Conservation (phyloP, 2,797 vertebrate genomes). For the Leptoclinus maculatus region DNA sequence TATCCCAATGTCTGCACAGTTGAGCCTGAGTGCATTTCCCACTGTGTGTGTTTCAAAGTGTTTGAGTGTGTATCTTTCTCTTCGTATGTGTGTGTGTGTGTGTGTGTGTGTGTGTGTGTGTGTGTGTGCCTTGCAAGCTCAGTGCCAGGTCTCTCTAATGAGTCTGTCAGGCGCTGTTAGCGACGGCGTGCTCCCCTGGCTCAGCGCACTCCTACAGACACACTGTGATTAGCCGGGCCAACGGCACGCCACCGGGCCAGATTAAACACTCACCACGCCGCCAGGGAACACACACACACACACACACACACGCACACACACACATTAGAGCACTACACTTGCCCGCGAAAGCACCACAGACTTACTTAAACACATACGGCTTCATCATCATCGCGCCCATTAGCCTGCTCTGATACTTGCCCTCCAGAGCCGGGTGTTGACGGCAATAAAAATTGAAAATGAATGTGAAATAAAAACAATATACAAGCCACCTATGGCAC, state of each 20-base stretch:
- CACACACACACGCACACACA: slow-evolving; percentile 55
- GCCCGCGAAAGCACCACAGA: slow-evolving; percentile 26
- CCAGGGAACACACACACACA: slow-evolving; percentile 76
- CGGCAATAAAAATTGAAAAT: slow-evolving; percentile 53
- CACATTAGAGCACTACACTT: slow-evolving; percentile 55
- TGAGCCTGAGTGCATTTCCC: slow-evolving; percentile 67
- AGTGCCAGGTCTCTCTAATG: slow-evolving; percentile 86
- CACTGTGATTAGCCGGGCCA: slow-evolving; percentile 86
- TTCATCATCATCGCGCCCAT: slow-evolving; percentile 73
- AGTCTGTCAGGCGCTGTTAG: slow-evolving; percentile 86
- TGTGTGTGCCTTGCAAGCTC: slow-evolving; percentile 69
- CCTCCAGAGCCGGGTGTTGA: slow-evolving; percentile 74
- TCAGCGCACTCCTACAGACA: slow-evolving; percentile 80
- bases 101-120: slow-evolving; percentile 50
- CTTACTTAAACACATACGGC: slow-evolving; percentile 54
- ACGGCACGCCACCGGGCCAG: slow-evolving; percentile 85
- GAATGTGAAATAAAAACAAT: slow-evolving; percentile 66
- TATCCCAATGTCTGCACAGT: slow-evolving; percentile 71
- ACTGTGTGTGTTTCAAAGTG: slow-evolving; percentile 64
- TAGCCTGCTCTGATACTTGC: slow-evolving; percentile 76
- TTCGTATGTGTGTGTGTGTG: slow-evolving; percentile 46
- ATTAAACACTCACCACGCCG: slow-evolving; percentile 83
- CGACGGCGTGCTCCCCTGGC: slow-evolving; percentile 80
- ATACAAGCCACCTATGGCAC: slow-evolving; percentile 43
- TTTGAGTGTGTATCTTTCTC: slow-evolving; percentile 49